Evolutionary conservation across 2,888 invertebrate genomes (phyloP).

Genomic region (Drosophila antonietae): DNA sequence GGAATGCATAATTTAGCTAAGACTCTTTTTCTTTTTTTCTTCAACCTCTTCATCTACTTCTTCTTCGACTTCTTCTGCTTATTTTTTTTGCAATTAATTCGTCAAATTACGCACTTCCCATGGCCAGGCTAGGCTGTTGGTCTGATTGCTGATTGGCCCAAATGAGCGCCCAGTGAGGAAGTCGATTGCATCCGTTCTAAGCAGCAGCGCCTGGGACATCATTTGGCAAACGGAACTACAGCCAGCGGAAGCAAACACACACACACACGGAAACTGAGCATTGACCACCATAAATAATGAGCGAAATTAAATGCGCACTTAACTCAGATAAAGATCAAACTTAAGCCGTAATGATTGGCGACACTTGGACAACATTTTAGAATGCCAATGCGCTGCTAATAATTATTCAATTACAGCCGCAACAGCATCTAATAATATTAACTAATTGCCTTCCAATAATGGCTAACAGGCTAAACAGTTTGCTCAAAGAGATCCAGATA

Average conservation of each 20-base stretch:
- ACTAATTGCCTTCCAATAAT: constrained; percentile 16
- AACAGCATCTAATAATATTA: constrained; percentile 13
- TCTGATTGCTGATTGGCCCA: constrained; percentile 67
- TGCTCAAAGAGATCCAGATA: background rate
- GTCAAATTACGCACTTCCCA: constrained; percentile 72
- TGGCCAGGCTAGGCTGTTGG: constrained; percentile 16
- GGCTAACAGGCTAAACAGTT: background rate
- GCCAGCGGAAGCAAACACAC: constrained; percentile 52
- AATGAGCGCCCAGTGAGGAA: constrained; percentile 72
- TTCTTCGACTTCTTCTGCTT: background rate
- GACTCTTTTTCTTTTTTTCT: constrained; percentile 9
- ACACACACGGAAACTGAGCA: constrained; percentile 46
- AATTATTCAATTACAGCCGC: constrained; percentile 32
- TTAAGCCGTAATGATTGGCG: constrained; percentile 63
- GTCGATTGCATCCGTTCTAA: constrained; percentile 70
- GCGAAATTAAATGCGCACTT: constrained; percentile 72
- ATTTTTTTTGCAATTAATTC: constrained; percentile 46
- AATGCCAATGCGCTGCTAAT: constrained; percentile 42
- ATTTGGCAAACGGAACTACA: constrained; percentile 74
- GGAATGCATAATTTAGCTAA: constrained; percentile 54
- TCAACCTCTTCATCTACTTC: background rate
- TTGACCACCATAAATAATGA: constrained; percentile 69
- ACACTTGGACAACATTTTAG: constrained; percentile 57
- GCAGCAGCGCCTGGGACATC: constrained; percentile 39
- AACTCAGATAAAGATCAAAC: constrained; percentile 73